Evolutionary conservation across 2,888 invertebrate genomes (phyloP), one percentile per base, ranked within the genome.

Genomic region (Incurvaria masculella): DNA sequence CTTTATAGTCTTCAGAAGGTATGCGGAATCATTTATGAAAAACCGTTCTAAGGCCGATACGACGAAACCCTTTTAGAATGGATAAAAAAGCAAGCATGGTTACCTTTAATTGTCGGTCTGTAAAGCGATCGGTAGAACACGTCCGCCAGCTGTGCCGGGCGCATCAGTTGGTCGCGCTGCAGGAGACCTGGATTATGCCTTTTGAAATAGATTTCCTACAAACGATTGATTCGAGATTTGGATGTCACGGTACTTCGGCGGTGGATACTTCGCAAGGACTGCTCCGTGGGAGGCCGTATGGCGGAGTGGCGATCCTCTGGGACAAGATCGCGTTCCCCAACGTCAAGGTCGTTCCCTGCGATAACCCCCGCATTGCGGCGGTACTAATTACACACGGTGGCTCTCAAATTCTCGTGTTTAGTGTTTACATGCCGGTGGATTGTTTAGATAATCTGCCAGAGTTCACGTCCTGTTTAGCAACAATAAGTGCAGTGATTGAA

Each of bases 401-500:
- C 14, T n/a, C 11, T 3, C 14, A 4, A 3, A 4, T 33, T n/a
- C 8, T n/a, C 14, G 33, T 33, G 14, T 11, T 33, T 14, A 33
- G 33, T n/a, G 33, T 33, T 14, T 33, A 33, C 14, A 33, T 33
- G 33, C 33, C 14, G 8, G 14, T n/a, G 3, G 33, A 6, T n/a
- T 33, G 33, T 14, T 3, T n/a, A 33, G 33, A 33, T 14, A 33
- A 33, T 33, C 14, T 33, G 3, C 33, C 33, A 3, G 33, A 33
- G 4, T 33, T 33, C 14, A 14, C 14, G 14, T 8, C 8, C 8
- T 33, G 33, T 14, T 33, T 33, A 33, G 33, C 11, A 14, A 33
- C 3, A 11, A 33, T 57, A n/a, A n/a, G 10, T 46, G 21, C 46
- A 52, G 47, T 57, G 6, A 46, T 54, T 6, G 54, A 55, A 2